Evolutionary conservation across 2,797 vertebrate genomes (phyloP).

Genomic region (Xenentodon cancila): DNA sequence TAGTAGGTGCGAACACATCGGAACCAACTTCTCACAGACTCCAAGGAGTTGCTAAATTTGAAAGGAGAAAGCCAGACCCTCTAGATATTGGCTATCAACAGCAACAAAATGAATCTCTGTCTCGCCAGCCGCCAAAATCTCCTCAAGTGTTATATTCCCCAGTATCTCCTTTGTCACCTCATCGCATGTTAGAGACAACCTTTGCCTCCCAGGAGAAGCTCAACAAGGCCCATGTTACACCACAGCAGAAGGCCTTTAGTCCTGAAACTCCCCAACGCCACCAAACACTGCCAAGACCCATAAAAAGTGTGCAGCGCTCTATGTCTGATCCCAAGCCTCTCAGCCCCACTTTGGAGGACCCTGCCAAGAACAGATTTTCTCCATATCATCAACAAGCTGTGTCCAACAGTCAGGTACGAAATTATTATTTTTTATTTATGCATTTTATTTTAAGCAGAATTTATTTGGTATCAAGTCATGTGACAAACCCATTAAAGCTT

Average conservation of each 20-base stretch:
- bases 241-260: constrained; percentile 96
- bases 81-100: constrained; percentile 95
- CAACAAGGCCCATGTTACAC: constrained; percentile 97
- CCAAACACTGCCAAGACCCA: constrained; percentile 94
- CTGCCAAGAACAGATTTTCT: constrained; percentile 92
- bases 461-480: not conserved
- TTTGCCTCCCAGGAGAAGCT: constrained; percentile 96
- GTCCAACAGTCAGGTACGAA: constrained; percentile 92
- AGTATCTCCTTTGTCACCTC: constrained; percentile 95
- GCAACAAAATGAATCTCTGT: constrained; percentile 87
- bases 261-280: constrained; percentile 90
- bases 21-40: constrained; percentile 81
- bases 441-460: constrained; percentile 17
- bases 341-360: constrained; percentile 97
- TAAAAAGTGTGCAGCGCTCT: constrained; percentile 98
- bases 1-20: constrained; percentile 87
- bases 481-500: not conserved
- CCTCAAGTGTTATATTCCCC: constrained; percentile 98
- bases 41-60: constrained; percentile 89
- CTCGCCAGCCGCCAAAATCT: constrained; percentile 94
- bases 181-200: constrained; percentile 94
- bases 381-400: constrained; percentile 93
- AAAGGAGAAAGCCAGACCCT: constrained; percentile 97
- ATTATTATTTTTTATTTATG: not conserved
- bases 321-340: constrained; percentile 99